Percentiles rank a stretch among this genome's conserved stretches.
phyloP scores from a whole-genome alignment of 2,113 vertebrate genomes.

The human (Homo sapiens) region DNA sequence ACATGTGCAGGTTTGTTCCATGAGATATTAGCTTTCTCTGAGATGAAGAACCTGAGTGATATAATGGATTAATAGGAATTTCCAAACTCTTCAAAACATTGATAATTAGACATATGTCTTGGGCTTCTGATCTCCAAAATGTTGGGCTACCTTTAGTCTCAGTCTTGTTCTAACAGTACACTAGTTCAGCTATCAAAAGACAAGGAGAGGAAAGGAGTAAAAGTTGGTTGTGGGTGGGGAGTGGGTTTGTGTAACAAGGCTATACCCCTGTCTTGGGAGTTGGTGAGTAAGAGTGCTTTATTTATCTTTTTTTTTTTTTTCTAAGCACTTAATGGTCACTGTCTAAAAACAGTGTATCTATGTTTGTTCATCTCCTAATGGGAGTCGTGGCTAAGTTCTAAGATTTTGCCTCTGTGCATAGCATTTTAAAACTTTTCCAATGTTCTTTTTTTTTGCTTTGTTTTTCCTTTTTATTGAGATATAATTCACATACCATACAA shows the following conservation, averaged over 20 bases:
- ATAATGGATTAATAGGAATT: background rate
- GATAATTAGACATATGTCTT: background rate
- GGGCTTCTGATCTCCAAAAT: background rate
- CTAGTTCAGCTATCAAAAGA: background rate
- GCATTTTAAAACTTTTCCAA: background rate
- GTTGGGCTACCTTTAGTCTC: background rate
- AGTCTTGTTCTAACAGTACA: background rate
- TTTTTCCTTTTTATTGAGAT: constrained; percentile 20
- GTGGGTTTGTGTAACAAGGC: background rate
- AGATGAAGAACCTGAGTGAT: background rate
- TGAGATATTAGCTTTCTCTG: background rate
- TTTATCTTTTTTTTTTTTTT: background rate
- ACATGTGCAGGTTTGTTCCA: too few relatives aligned
- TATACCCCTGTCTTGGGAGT: background rate
- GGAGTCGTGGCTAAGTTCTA: background rate
- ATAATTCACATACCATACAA: background rate
- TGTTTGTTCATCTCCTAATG: background rate
- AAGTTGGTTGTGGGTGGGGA: background rate
- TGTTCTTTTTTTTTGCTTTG: background rate
- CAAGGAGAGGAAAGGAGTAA: background rate
- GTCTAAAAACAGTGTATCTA: background rate
- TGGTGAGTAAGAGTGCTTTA: background rate
- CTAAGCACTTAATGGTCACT: background rate
- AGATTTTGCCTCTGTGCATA: background rate
- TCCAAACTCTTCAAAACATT: constrained; percentile 8